phyloP scores from a whole-genome alignment of 2,888 invertebrate species.

The Pristionchus arcanus region DNA sequence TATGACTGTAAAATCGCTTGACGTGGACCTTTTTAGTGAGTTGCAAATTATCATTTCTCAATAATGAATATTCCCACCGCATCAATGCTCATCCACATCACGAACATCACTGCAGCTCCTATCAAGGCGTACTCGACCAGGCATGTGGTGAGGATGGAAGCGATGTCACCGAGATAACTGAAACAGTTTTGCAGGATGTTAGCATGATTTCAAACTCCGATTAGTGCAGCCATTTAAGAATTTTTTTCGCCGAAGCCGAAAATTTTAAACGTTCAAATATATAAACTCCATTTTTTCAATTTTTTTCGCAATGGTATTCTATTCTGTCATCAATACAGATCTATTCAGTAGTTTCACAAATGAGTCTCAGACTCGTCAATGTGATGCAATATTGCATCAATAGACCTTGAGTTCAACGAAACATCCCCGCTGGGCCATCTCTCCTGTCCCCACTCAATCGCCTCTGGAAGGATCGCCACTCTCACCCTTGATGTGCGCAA shows the following conservation, averaged over 20 bases:
- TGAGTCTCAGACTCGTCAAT: no score
- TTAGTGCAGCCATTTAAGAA: no score
- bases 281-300: no score
- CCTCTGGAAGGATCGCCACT: not conserved
- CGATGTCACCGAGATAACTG: constrained; percentile 75
- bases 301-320: not conserved
- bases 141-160: constrained; percentile 77
- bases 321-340: no score
- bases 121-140: constrained; percentile 76
- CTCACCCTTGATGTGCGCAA: not conserved
- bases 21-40: no score
- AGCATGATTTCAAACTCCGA: no score
- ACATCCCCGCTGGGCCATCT: not conserved
- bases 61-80: constrained; percentile 55
- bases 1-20: no score
- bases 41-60: no score
- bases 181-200: no score
- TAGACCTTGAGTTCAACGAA: not conserved
- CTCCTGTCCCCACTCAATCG: not conserved
- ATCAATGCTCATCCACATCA: constrained; percentile 75
- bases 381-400: not conserved
- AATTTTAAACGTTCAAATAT: not conserved
- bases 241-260: no score
- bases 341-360: no score
- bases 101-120: constrained; percentile 78